Conservation (phyloP, 2,888 invertebrate genomes). For the Drosophila fungiperda region DNA sequence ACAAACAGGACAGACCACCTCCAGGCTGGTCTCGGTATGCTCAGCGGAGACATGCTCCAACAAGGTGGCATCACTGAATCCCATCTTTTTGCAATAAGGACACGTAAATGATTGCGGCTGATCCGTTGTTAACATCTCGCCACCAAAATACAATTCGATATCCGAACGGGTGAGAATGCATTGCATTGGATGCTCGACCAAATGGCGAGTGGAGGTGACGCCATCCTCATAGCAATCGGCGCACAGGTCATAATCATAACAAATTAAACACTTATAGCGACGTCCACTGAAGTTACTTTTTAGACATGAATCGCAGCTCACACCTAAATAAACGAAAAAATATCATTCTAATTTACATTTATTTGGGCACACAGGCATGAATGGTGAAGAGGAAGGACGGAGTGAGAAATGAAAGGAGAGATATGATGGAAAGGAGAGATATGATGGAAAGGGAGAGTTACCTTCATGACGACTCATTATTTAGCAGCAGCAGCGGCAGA, state of each 20-base stretch:
- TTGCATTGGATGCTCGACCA: conserved; percentile 99
- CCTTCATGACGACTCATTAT: conserved; percentile 98
- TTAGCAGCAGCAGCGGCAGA: conserved; percentile 55
- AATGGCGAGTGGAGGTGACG: conserved; percentile 95
- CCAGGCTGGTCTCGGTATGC: conserved; percentile 95
- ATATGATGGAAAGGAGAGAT: neutral
- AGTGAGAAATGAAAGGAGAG: neutral
- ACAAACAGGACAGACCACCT: conserved; percentile 99
- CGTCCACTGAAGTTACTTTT: conserved; percentile 98
- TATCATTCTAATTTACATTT: neutral
- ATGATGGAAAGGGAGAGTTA: conserved; percentile 85
- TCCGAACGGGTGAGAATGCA: conserved; percentile 98
- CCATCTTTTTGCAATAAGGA: conserved; percentile 98
- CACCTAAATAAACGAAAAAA: conserved; percentile 88
- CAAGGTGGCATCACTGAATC: conserved; percentile 95
- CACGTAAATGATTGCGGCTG: conserved; percentile 98
- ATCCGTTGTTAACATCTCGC: conserved; percentile 95
- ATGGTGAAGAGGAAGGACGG: conserved; percentile 1
- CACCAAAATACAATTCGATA: conserved; percentile 98
- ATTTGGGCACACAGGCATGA: neutral
- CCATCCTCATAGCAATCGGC: conserved; percentile 97
- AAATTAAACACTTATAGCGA: conserved; percentile 99
- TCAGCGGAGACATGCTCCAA: conserved; percentile 96
- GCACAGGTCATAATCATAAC: conserved; percentile 99
- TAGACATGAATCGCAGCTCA: conserved; percentile 99